Base-by-base conservation (phyloP, 2,888 invertebrate genomes). In the Agrypnus murinus region DNA sequence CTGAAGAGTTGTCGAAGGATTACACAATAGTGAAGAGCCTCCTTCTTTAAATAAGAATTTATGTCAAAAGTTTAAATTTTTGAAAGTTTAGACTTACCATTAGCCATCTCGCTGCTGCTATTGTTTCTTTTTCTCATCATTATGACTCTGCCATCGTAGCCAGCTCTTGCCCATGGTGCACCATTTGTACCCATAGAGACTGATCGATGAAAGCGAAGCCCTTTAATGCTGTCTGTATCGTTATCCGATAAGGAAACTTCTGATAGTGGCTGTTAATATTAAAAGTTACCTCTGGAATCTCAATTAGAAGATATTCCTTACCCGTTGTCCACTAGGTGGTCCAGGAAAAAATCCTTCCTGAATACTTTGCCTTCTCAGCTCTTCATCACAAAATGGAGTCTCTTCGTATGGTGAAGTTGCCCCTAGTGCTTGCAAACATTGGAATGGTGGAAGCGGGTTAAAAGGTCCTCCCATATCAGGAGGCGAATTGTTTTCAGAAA, bases 1-100 rank as follows among this genome's bases (percentile, higher is more conserved):
- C 71, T 94, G 93, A 38, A 98, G 89, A 19, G 95, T 94, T 17
- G 93, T 91, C 45, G 97, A 97, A 1, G 97, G 97, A 84, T 96
- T 94, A 69, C 96, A 95, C 0, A 98, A 87, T 6, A 97, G 87
- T 0, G 95, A 94, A 12, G 93, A 92, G 4, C 93, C 94, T 9
- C 90, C 91, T 76, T 93, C 93, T 92, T 77, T 55, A 81, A 78
- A 67, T 14, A 46, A 3, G n/a, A n/a, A n/a, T n/a, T n/a, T n/a
- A n/a, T n/a, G n/a, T n/a, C n/a, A n/a, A n/a, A n/a, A n/a, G n/a
- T n/a, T n/a, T n/a, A n/a, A n/a, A n/a, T n/a, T n/a, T n/a, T n/a
- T n/a, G n/a, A n/a, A n/a, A n/a, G 25, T 3, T 25, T 25, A 0
- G 77, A 78, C 2, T 82, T 85, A 84, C 86, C 87, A 70, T 84